These are phyloP conservation scores for Phorcus lineatus DNA, from an alignment of 2,888 invertebrate species.

Conservation along the genomic window DNA sequence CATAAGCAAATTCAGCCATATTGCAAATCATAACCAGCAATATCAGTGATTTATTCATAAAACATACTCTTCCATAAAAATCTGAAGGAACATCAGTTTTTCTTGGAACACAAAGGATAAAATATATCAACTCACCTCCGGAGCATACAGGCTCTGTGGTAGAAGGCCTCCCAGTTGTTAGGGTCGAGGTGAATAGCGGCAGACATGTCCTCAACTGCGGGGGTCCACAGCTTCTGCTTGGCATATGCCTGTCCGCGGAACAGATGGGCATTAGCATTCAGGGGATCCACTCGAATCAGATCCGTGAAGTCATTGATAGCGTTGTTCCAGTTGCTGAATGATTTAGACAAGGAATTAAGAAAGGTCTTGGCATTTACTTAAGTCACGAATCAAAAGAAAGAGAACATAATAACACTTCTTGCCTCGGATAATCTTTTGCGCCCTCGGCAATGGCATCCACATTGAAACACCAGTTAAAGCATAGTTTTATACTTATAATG, in stretches of 20 bases:
- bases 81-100: too few species aligned
- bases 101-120: too few species aligned
- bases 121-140: conserved; percentile 72
- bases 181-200: conserved; percentile 75
- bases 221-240: conserved; percentile 68
- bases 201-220: conserved; percentile 73
- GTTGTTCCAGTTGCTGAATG: conserved; percentile 64
- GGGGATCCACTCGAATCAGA: conserved; percentile 69
- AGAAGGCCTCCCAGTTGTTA: conserved; percentile 71
- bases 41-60: too few species aligned
- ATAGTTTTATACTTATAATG: too few species aligned
- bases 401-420: background rate
- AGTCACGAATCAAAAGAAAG: background rate
- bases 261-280: conserved; percentile 68
- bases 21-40: too few species aligned
- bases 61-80: too few species aligned
- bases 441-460: too few species aligned
- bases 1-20: background rate
- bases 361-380: background rate
- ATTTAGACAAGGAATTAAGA: background rate
- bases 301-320: conserved; percentile 74
- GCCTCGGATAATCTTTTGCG: too few species aligned
- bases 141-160: conserved; percentile 73
- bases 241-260: conserved; percentile 70
- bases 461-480: too few species aligned